phyloP scores from a whole-genome alignment of 2,888 invertebrate genomes.

The Omphaloscelis lunosa region DNA sequence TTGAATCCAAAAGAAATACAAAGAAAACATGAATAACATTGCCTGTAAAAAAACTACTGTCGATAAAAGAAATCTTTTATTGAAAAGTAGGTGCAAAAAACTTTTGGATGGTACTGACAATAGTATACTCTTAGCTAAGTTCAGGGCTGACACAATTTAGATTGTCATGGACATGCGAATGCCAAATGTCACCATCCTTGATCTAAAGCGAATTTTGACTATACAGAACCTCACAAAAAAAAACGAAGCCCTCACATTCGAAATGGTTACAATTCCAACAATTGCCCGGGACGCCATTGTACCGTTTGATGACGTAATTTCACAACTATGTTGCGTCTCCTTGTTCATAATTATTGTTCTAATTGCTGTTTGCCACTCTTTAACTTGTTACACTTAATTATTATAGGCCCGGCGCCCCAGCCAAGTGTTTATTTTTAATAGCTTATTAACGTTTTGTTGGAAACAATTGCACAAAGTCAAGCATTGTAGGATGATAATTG shows the following conservation, averaged over 20 bases:
- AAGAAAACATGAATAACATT: neutral
- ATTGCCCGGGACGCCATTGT: conserved; percentile 58
- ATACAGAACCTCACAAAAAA: conserved; percentile 48
- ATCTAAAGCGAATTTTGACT: neutral
- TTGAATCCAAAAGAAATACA: neutral
- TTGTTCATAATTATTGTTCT: conserved; percentile 61
- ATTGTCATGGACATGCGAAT: neutral
- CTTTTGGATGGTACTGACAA: neutral
- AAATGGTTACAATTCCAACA: conserved; percentile 58
- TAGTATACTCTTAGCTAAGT: neutral
- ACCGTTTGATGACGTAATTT: conserved; percentile 52
- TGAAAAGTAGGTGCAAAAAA: neutral
- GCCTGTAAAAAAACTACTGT: neutral
- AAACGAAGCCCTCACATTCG: conserved; percentile 17
- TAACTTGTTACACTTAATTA: conserved; percentile 64
- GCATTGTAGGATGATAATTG: conserved; percentile 29
- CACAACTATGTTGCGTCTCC: conserved; percentile 50
- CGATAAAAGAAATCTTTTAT: neutral
- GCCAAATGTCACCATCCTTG: neutral
- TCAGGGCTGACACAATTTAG: neutral
- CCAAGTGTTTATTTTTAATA: conserved; percentile 39
- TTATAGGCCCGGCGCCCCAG: conserved; percentile 47
- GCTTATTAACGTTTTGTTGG: conserved; percentile 38
- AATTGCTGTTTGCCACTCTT: conserved; percentile 61
- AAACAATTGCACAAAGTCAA: conserved; percentile 36